Percentiles rank a stretch among this genome's conserved stretches.
phyloP scores from a whole-genome alignment of 2,888 invertebrate genomes.

The Carabus problematicus region DNA sequence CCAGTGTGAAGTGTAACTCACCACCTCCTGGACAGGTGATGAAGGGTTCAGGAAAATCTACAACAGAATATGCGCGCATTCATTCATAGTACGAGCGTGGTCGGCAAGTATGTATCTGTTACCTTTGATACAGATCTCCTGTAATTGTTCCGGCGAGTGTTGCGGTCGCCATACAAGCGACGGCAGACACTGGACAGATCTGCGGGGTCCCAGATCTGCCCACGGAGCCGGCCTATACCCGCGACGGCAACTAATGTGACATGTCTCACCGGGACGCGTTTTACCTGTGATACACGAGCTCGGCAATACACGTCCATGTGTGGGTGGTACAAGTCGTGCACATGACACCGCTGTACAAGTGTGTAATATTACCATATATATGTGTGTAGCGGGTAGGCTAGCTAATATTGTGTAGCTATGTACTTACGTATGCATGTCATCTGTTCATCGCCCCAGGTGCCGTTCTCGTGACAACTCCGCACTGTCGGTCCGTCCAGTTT shows the following conservation, averaged over 20 bases:
- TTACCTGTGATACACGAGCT: slow-evolving; percentile 61
- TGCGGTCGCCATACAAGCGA: slow-evolving; percentile 52
- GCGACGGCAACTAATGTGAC: slow-evolving; percentile 60
- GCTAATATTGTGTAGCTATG: slow-evolving; percentile 18
- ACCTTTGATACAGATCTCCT: slow-evolving; percentile 51
- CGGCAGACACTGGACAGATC: slow-evolving; percentile 49
- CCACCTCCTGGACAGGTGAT: slow-evolving; percentile 68
- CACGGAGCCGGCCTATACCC: slow-evolving; percentile 57
- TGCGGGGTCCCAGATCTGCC: slow-evolving; percentile 41
- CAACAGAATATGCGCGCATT: slow-evolving; percentile 4
- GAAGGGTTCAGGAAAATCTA: slow-evolving; percentile 61
- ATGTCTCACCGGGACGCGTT: slow-evolving; percentile 60
- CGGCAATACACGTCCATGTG: slow-evolving; percentile 63
- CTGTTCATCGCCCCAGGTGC: slow-evolving; percentile 61
- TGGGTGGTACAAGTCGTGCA: slow-evolving; percentile 59
- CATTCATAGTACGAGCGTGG: slow-evolving; percentile 4
- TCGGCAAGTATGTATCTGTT: slow-evolving; percentile 37
- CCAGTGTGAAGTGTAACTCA: slow-evolving; percentile 65
- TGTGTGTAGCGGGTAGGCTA: too few relatives aligned
- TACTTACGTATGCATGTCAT: slow-evolving; percentile 64
- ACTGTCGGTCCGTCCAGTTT: slow-evolving; percentile 63
- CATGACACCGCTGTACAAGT: slow-evolving; percentile 58
- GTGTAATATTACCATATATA: slow-evolving; percentile 44
- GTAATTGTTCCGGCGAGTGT: slow-evolving; percentile 45
- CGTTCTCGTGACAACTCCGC: slow-evolving; percentile 61